Base-by-base conservation (phyloP, 2,113 vertebrate genomes). In the Xyliphius kryptos region DNA sequence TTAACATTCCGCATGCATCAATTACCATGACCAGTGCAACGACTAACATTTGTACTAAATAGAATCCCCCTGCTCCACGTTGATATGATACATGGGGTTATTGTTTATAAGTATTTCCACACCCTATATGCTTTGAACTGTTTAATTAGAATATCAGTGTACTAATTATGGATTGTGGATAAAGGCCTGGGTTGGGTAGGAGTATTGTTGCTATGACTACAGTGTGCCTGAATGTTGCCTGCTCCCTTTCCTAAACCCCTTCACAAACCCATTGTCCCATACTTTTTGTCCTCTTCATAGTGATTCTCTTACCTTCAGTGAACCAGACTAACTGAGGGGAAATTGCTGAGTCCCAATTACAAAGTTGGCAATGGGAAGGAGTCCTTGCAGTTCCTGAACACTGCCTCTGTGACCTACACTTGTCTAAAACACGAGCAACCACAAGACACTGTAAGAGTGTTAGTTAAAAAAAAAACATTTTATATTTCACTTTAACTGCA, bases 171-270 rank as follows among this genome's bases (percentile, higher is more conserved):
- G 71, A 74, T 54, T 66, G 73, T 75, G 80, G 74, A 70, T 73
- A 72, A 8, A 68, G 43, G 62, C 77, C 77, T 74, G 76, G 77
- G 73, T 74, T 76, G 55, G 71, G 75, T 57, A 22, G 51, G 70
- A 75, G 76, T 48, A 51, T 70, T 46, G 73, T 83, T 74, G 72
- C 79, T 74, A 63, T 76, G 81, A 76, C 78, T 74, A 78, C 80
- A 46, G 7, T 72, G 50, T 74, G 60, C 70, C 66, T n/a, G 15
- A 17, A 58, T 48, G 66, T 40, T 56, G 67, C 72, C 46, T 2
- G 1, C 14, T 57, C 75, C n/a, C n/a, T 65, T 66, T 60, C 49
- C 57, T 13, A 61, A 71, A 73, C 60, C 48, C 49, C 26, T 32
- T 32, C 26, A 32, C 53, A 36, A n/a, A n/a, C n/a, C n/a, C n/a